These are phyloP conservation scores for Arizona elegans DNA, from an alignment of 2,113 vertebrate genomes.

Conservation along the genomic window DNA sequence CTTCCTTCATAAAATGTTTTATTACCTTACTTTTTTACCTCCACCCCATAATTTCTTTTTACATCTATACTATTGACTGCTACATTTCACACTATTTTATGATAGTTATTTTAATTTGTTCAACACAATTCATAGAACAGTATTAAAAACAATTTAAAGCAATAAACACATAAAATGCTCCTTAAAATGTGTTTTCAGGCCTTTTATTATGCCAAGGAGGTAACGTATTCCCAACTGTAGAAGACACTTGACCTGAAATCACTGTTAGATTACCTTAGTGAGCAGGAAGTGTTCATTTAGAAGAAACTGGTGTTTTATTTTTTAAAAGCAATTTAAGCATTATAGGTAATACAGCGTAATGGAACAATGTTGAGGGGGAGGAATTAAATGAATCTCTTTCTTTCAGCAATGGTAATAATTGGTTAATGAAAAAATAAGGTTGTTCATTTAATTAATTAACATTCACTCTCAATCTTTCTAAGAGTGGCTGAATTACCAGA, in stretches of 20 bases:
- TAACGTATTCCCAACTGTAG: background rate
- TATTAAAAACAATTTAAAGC: background rate
- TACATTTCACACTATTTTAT: background rate
- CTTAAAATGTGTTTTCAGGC: background rate
- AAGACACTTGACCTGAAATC: background rate
- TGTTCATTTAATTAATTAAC: constrained; percentile 19
- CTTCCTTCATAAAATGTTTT: background rate
- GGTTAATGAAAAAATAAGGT: constrained; percentile 32
- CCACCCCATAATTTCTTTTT: background rate
- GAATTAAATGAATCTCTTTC: background rate
- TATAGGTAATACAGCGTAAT: background rate
- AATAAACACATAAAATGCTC: background rate
- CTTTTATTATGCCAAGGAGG: background rate
- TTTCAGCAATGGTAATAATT: constrained; percentile 17
- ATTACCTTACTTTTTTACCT: background rate
- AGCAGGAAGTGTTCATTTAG: background rate
- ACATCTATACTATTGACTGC: background rate
- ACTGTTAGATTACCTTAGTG: background rate
- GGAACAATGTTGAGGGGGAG: background rate
- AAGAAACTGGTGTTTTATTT: background rate
- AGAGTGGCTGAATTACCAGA: constrained; percentile 58
- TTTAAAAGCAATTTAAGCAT: background rate
- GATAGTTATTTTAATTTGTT: background rate
- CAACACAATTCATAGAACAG: background rate
- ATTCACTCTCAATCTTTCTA: constrained; percentile 40